Evolutionary conservation across 1,140 invertebrate species (phyloP), one percentile per base, ranked within the genome.

Genomic region (Teleopsis dalmanni): DNA sequence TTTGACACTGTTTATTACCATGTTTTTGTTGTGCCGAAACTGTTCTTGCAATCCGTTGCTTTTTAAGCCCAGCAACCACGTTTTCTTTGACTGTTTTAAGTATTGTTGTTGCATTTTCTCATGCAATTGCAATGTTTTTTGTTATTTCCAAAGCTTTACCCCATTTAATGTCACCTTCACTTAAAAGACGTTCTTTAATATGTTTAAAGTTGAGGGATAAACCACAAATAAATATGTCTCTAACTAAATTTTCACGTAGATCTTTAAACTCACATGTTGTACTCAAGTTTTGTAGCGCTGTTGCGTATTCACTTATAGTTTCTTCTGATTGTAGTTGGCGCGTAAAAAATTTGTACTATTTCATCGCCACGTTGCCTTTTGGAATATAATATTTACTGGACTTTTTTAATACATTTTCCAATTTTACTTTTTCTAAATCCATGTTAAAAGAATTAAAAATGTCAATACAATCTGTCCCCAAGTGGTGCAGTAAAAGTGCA

Each of bases 311-410:
- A 10, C 55, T 49, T n/a, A 55, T 42, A 9, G 46, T 36, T 26
- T 58, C 58, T 10, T 33, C 22, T 22, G 52, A 43, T 18, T 33
- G 34, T 51, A 59, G 59, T 42, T 55, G 51, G 19, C 53, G 13
- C 46, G 35, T 56, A 44, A 61, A 56, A 51, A 59, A 59, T 33
- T 47, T 54, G 34, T 57, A 52, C 7, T 53, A 35, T 41, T 61
- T 55, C 26, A 61, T 47, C 2, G 55, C 53, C 27, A 57, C 16
- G 42, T 58, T 60, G 13, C 52, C 52, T 43, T 57, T 58, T 4
- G 51, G 55, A 33, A 47, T 27, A 27, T 58, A 58, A 44, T 49
- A 54, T 21, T 14, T 4, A 14, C 26, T 31, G 18, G 36, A 47
- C n/a, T 37, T 47, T 13, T 19, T 16, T 9, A 35, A 13, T 3